phyloP scores from a whole-genome alignment of 1,140 invertebrate species.

The Bombus cullumanus region DNA sequence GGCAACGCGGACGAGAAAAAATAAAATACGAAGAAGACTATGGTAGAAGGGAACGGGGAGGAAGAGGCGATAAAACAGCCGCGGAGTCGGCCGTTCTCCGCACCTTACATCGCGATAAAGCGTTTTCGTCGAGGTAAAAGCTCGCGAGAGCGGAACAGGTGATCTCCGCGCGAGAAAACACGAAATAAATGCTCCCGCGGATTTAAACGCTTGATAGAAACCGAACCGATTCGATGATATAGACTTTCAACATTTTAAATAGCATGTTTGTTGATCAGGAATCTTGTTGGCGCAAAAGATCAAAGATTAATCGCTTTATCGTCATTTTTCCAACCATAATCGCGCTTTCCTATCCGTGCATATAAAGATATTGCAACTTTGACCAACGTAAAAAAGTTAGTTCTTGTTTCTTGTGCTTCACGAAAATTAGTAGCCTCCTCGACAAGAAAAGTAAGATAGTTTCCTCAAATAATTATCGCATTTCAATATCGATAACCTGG shows the following conservation, averaged over 20 bases:
- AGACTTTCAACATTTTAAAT: neutral
- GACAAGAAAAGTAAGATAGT: no score
- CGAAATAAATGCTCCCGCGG: neutral
- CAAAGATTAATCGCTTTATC: no score
- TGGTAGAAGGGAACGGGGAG: neutral
- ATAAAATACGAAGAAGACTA: neutral
- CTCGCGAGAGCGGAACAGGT: slow-evolving; percentile 2
- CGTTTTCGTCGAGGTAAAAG: slow-evolving; percentile 31
- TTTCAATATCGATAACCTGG: no score
- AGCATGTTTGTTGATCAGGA: neutral
- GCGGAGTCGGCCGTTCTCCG: slow-evolving; percentile 34
- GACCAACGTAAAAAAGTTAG: no score
- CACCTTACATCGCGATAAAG: slow-evolving; percentile 66
- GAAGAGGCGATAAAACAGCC: slow-evolving; percentile 54
- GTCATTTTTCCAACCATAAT: no score
- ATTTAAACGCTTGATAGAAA: neutral
- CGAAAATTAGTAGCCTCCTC: no score
- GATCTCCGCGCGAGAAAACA: neutral
- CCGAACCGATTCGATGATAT: neutral
- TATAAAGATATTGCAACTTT: no score
- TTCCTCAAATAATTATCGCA: no score
- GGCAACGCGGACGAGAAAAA: neutral
- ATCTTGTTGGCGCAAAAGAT: no score
- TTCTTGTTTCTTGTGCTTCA: no score
- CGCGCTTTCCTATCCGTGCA: no score